Percentiles rank a stretch among this genome's conserved stretches.
These are phyloP conservation scores for Hyperoplus immaculatus DNA, from an alignment of 2,797 vertebrate genomes.

Conservation along the genomic window DNA sequence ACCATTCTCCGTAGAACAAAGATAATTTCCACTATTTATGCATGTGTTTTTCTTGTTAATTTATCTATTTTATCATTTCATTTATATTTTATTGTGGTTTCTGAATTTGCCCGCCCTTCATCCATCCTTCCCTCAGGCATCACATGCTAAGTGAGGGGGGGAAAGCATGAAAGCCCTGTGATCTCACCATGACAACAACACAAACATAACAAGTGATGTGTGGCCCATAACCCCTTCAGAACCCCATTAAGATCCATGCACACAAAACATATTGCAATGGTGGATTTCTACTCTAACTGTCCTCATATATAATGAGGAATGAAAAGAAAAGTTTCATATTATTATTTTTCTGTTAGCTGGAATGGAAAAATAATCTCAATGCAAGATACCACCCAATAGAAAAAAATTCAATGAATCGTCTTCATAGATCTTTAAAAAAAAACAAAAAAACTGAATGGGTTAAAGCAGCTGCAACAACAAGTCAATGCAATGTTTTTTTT, in stretches of 20 bases:
- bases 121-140: slow-evolving; percentile 26
- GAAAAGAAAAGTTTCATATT: too few species aligned
- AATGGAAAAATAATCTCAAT: too few species aligned
- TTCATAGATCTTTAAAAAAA: too few species aligned
- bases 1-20: not conserved
- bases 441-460: not conserved
- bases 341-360: too few species aligned
- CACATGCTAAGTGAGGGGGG: slow-evolving; percentile 65
- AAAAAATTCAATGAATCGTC: too few species aligned
- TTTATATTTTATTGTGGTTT: not conserved
- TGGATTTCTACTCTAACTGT: too few species aligned
- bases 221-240: slow-evolving; percentile 22
- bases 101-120: not conserved
- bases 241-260: too few species aligned
- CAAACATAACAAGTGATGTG: slow-evolving; percentile 53
- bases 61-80: not conserved
- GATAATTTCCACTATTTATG: not conserved
- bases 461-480: slow-evolving; percentile 38
- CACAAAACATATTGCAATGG: too few species aligned
- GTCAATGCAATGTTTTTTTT: slow-evolving; percentile 14
- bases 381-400: too few species aligned
- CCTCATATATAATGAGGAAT: too few species aligned
- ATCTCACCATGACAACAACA: slow-evolving; percentile 73
- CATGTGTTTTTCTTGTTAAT: not conserved
- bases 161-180: slow-evolving; percentile 60